Base-by-base conservation (phyloP, 92 coral and sea anemone genomes). In the Porites evermanni region DNA sequence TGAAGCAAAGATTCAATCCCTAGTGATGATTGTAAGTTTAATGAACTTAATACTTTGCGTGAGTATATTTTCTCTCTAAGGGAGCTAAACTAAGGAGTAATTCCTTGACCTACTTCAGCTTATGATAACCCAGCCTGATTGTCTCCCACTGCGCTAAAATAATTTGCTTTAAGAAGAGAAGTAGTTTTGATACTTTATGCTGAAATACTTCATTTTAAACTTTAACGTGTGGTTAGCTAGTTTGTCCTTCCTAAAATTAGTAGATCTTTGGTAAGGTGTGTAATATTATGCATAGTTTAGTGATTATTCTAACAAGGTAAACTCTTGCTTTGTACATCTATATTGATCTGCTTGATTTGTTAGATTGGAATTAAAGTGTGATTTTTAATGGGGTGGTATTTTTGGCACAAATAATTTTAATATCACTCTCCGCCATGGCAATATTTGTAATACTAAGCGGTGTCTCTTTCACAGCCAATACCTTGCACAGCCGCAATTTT, bases 301-400 rank as follows among this genome's bases (percentile, higher is more conserved):
- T 66, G 83, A 67, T 79, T 79, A 17, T 6, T 66, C 63, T 79
- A 64, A 69, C 65, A 79, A 11, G 64, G 23, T 11, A 56, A 23
- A 59, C 47, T 67, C 66, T 79, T 74, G 78, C 23, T 16, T 53
- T 8, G 47, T 24, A 10, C 24, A 67, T 51, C 74, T 69, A 53
- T 79, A 79, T 79, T 79, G 84, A 79, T 53, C 73, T 20, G 67
- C 75, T 67, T 67, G 84, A 7, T 53, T 14, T 67, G 67, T 63
- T 58, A 77, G 54, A 63, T 63, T 60, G 81, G 38, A 61, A 77
- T 77, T 51, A 77, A 77, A 61, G n/a, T 13, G n/a, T 44, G n/a
- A 70, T 74, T 64, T 2, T 20, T 11, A 74, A 74, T 74, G 64
- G 44, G 11, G 20, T 19, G 29, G 58, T 63, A 77, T 60, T 61